Evolutionary conservation across 2,113 vertebrate species (phyloP).

Genomic region (Herpetotheres cachinnans): DNA sequence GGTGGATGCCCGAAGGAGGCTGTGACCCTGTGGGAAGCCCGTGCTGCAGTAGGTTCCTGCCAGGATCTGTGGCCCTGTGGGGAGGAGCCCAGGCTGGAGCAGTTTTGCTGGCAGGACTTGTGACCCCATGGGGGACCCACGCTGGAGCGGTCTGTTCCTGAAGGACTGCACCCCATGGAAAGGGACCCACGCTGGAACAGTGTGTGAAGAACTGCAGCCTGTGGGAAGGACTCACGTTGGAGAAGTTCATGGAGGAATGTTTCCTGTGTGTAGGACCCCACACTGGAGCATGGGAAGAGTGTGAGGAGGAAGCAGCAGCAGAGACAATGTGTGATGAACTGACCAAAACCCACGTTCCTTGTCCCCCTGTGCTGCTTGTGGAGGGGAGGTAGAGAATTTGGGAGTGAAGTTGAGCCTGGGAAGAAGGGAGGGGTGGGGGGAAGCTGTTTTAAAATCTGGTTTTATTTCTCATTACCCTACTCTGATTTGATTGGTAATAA

Average conservation of each 20-base stretch:
- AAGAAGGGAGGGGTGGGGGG: background rate
- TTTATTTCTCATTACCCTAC: background rate
- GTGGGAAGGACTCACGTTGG: background rate
- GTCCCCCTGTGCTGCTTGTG: background rate
- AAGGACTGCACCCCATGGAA: rapidly evolving
- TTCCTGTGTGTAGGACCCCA: background rate
- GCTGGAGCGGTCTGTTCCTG: background rate
- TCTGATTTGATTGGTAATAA: background rate
- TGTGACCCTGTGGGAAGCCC: too few species aligned
- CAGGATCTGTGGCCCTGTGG: too few species aligned
- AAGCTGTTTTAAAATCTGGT: background rate
- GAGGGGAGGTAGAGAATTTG: background rate
- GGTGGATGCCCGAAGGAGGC: too few species aligned
- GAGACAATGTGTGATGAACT: background rate
- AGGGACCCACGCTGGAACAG: background rate
- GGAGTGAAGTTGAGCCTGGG: background rate
- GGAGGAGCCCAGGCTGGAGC: too few species aligned
- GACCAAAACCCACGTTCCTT: background rate
- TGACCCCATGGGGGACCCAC: rapidly evolving
- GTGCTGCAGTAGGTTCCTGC: too few species aligned
- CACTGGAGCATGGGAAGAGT: too few species aligned
- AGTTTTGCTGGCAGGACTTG: too few species aligned
- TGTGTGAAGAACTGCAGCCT: background rate
- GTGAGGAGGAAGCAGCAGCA: background rate
- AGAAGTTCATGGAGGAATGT: background rate